phyloP scores from a whole-genome alignment of 2,113 vertebrate genomes.

The Anthoscopus minutus region DNA sequence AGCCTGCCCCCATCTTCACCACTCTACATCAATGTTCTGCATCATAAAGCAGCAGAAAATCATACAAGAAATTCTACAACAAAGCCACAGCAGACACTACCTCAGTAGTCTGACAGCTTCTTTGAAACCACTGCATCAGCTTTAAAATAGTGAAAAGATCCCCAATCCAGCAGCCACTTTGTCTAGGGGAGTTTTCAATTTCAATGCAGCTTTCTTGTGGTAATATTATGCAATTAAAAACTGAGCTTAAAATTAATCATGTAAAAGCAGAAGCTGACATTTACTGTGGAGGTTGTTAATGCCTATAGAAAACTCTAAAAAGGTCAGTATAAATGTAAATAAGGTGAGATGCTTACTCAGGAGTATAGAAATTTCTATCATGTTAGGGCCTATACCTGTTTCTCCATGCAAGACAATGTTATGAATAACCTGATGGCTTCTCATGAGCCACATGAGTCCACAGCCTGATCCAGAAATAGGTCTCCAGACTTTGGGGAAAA shows the following conservation, averaged over 20 bases:
- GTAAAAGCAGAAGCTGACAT: constrained; percentile 5
- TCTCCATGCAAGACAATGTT: neutral
- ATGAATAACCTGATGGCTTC: neutral
- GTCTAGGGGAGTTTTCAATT: neutral
- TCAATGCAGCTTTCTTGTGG: neutral
- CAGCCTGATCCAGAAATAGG: neutral
- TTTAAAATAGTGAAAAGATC: neutral
- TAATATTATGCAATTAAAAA: constrained; percentile 17
- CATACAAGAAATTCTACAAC: neutral
- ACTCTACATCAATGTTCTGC: neutral
- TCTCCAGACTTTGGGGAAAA: neutral
- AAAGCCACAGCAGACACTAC: neutral
- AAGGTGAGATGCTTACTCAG: neutral
- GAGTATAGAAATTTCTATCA: neutral
- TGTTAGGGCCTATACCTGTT: neutral
- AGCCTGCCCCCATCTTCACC: neutral
- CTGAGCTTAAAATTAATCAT: neutral
- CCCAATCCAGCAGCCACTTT: neutral
- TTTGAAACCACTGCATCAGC: neutral
- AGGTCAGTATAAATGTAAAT: neutral
- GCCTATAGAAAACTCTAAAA: constrained; percentile 4
- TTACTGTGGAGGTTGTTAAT: neutral
- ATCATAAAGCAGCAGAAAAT: neutral
- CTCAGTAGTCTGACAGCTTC: neutral
- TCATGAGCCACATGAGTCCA: neutral